Conservation (phyloP, 2,888 invertebrate genomes). For the Pyrrhosoma nymphula region DNA sequence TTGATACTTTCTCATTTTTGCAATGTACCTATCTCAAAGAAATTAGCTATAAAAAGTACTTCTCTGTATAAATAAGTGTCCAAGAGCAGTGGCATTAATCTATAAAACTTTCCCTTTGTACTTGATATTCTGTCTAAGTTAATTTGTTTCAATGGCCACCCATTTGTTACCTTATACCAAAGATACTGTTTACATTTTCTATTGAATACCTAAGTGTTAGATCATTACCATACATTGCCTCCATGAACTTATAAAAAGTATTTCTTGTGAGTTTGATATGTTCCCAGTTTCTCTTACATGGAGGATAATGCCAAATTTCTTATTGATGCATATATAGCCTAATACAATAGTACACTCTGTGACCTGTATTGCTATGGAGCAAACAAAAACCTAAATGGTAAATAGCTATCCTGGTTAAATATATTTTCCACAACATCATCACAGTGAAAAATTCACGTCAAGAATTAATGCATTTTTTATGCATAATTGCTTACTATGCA, state of each 20-base stretch:
- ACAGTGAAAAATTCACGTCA: too few species aligned
- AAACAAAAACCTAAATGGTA: too few species aligned
- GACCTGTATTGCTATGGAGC: not conserved
- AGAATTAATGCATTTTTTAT: too few species aligned
- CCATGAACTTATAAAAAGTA: not conserved
- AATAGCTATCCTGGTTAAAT: too few species aligned
- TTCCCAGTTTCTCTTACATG: not conserved
- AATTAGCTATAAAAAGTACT: not conserved
- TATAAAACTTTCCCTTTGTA: not conserved
- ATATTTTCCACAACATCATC: too few species aligned
- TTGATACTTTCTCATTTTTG: not conserved
- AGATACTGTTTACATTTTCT: conserved; percentile 7
- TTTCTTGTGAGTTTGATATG: not conserved
- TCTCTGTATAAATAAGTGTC: not conserved
- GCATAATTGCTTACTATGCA: too few species aligned
- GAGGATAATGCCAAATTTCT: not conserved
- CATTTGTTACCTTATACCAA: conserved; percentile 29
- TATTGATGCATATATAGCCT: not conserved
- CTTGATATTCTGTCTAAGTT: not conserved
- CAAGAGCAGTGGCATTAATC: not conserved
- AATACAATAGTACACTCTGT: not conserved
- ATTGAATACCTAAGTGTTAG: not conserved
- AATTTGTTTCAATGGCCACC: not conserved
- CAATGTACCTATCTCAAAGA: not conserved
- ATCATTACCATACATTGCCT: not conserved